Evolutionary conservation across 2,113 vertebrate species (phyloP), one percentile per base, ranked within the genome.

Genomic region (Oncorhynchus keta): DNA sequence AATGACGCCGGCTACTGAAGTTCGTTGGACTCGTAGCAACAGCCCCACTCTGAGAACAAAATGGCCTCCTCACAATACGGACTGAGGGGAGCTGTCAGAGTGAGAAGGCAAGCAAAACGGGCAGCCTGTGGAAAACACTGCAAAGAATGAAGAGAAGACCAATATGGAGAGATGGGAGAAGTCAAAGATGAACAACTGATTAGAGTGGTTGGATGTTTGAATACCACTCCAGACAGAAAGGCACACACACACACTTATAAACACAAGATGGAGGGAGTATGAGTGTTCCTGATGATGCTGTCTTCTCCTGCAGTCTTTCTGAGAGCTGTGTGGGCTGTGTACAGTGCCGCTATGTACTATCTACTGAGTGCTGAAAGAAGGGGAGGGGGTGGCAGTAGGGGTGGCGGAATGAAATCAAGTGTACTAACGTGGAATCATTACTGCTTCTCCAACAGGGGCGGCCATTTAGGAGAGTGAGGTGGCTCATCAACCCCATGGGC

Each of bases 321-420:
- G 66, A 78, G 77, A 76, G 78, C 83, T 82, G 35, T 22, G 68
- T 51, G 32, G 81, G 65, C 57, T 71, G 1, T 86, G 84, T 87
- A 86, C 88, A 87, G 85, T 82, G 78, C 79, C 77, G 35, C 77
- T 81, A 8, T 22, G 20, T 28, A 6, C 48, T 14, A n/a, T 48
- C 68, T 55, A 51, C 45, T 51, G 59, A 18, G 26, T 14, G 51
- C 51, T 59, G 11, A 57, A 30, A 16, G 16, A 16, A 70, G 80
- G 80, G 57, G 59, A 2, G 35, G 80, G 75, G 76, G 57, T 80
- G 73, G 81, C 71, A 74, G 81, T 77, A 81, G 77, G 75, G 76
- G 67, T 77, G 79, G 48, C 75, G 81, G 69, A 83, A 73, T 81
- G 49, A 49, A 88, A 80, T 78, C 83, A 82, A 71, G 76, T 66